Evolutionary conservation across 2,113 vertebrate species (phyloP).

Genomic region (Xerus inauris): DNA sequence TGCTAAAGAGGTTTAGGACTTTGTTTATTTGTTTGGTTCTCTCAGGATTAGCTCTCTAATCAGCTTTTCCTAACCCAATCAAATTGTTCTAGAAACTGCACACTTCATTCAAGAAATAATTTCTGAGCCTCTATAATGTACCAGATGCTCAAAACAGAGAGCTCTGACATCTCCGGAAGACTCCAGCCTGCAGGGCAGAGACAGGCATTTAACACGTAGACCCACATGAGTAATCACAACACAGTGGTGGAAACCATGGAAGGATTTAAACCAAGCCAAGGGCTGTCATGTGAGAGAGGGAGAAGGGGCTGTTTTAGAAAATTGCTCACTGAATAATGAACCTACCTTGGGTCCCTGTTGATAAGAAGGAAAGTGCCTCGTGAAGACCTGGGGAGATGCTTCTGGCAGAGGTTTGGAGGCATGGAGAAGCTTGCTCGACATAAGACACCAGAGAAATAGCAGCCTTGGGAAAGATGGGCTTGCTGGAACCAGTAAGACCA

Average conservation of each 20-base stretch:
- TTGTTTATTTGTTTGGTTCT: constrained; percentile 2
- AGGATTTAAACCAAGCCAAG: background rate
- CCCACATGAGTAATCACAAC: background rate
- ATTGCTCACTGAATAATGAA: background rate
- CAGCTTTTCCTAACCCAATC: constrained; percentile 3
- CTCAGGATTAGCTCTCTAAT: background rate
- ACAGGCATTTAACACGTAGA: background rate
- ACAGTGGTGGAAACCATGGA: background rate
- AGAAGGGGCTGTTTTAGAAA: background rate
- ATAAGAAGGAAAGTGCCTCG: background rate
- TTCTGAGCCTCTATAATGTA: background rate
- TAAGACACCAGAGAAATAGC: background rate
- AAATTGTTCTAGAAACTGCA: constrained; percentile 1
- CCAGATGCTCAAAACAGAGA: background rate
- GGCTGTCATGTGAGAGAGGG: background rate
- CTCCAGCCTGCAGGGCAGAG: background rate
- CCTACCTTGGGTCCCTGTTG: background rate
- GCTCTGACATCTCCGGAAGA: background rate
- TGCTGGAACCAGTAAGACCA: background rate
- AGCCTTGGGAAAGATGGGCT: background rate
- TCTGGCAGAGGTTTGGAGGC: background rate
- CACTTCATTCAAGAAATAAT: constrained; percentile 1
- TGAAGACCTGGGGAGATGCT: background rate
- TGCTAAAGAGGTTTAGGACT: background rate
- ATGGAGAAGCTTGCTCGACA: background rate